Evolutionary conservation across 2,113 vertebrate species (phyloP), one percentile per base, ranked within the genome.

Genomic region (Crocuta crocuta): DNA sequence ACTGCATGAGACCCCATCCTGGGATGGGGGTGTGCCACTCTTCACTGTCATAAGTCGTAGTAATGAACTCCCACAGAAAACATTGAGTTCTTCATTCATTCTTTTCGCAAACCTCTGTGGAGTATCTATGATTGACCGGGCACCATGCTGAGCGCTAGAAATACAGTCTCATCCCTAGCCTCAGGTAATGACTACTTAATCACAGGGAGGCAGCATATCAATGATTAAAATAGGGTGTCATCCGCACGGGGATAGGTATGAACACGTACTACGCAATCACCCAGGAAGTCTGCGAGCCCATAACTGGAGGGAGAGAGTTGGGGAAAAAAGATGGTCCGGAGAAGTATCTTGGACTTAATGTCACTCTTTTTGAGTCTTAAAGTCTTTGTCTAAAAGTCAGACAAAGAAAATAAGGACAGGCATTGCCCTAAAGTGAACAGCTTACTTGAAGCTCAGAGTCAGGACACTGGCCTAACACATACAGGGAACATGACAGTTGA

Each of bases 131-230:
- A 6, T 24, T 58, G n/a, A 79, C 87, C 3, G 5, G 28, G 73
- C 0, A 80, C 31, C 17, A 23, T 0, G 4, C 0, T 33, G 12
- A 85, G 53, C 80, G 28, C 17, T 35, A 48, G 48, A 74, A 85
- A 80, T 7, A 61, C 7, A 89, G 17, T 4, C 7, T 3, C 8
- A 0, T 5, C 26, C 35, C 28, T 43, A 5, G 50, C 28, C 45
- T 86, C 15, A 45, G 28, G 28, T 21, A 70, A 89, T 16, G 53
- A 39, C 9, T 55, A 19, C 23, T 15, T 4, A 71, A 28, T 16
- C 15, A 33, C 0, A 58, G 7, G 17, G 21, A 33, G 21, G n/a
- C 0, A 33, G 0, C 26, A 19, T 23, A 10, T 28, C 68, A 48
- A 70, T 17, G 39, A 61, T 7, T 10, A 33, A 66, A 66, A 68